These are phyloP conservation scores for Sapajus apella DNA, from an alignment of 2,113 vertebrate genomes.

Conservation along the genomic window DNA sequence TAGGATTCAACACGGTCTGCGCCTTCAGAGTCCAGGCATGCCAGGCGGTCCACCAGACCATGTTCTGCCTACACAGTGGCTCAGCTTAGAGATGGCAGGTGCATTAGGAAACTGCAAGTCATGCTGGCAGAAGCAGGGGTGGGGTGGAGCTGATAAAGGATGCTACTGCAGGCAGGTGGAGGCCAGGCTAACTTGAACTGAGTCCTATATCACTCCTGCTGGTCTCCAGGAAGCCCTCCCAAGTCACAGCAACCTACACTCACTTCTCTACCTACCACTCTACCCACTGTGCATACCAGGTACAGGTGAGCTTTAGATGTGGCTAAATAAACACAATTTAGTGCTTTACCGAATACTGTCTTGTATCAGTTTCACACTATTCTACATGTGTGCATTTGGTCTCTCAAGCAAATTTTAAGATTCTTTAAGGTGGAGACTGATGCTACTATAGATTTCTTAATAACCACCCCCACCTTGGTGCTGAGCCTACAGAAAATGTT, in stretches of 20 bases:
- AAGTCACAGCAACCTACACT: neutral
- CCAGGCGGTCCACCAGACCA: no score
- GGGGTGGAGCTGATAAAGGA: neutral
- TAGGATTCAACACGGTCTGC: neutral
- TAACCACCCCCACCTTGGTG: neutral
- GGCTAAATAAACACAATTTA: neutral
- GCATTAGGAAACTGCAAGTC: neutral
- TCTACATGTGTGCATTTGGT: neutral
- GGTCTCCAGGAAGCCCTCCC: neutral
- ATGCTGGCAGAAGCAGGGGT: neutral
- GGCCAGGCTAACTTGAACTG: neutral
- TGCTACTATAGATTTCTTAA: neutral
- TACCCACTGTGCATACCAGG: fast-evolving
- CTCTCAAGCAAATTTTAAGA: neutral
- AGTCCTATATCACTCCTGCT: neutral
- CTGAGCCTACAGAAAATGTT: neutral
- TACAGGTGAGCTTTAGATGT: neutral
- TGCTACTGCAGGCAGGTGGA: neutral
- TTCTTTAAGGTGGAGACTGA: neutral
- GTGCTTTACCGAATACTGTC: neutral
- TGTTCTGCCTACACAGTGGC: neutral
- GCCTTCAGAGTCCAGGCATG: neutral
- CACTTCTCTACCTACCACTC: neutral
- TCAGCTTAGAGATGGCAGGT: neutral
- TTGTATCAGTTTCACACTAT: neutral